phyloP scores from a whole-genome alignment of 1,140 invertebrate species.

The Dendroctonus ponderosae region DNA sequence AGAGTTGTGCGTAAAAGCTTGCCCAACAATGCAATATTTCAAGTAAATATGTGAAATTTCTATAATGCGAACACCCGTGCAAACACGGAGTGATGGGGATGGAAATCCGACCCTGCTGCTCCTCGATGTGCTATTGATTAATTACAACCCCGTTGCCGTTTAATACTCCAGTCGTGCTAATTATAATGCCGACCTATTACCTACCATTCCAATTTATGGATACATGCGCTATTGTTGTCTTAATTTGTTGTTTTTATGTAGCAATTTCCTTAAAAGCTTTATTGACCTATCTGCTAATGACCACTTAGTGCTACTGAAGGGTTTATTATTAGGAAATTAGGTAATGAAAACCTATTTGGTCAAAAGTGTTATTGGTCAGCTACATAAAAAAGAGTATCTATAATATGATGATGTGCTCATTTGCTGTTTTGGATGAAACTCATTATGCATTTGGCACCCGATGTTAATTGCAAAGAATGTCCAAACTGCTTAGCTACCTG shows the following conservation, averaged over 20 bases:
- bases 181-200: conserved; percentile 33
- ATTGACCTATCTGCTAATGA: conserved; percentile 6
- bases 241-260: conserved; percentile 26
- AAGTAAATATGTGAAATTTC: no score
- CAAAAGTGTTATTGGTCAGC: no score
- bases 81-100: no score
- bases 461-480: no score
- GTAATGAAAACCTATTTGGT: background rate
- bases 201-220: conserved; percentile 24
- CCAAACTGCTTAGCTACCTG: no score
- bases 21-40: no score
- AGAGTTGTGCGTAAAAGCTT: no score
- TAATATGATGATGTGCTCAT: no score
- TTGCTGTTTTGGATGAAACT: no score
- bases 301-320: background rate
- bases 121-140: conserved; percentile 32
- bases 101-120: conserved; percentile 6
- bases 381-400: no score
- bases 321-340: background rate
- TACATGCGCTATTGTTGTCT: conserved; percentile 18
- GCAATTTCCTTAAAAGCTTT: conserved; percentile 18
- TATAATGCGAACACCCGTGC: no score
- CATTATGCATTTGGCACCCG: no score
- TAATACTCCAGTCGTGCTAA: conserved; percentile 30
- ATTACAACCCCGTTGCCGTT: conserved; percentile 32